These are phyloP conservation scores for Tetranychus urticae DNA, from an alignment of 1,140 invertebrate species.

Conservation along the genomic window DNA sequence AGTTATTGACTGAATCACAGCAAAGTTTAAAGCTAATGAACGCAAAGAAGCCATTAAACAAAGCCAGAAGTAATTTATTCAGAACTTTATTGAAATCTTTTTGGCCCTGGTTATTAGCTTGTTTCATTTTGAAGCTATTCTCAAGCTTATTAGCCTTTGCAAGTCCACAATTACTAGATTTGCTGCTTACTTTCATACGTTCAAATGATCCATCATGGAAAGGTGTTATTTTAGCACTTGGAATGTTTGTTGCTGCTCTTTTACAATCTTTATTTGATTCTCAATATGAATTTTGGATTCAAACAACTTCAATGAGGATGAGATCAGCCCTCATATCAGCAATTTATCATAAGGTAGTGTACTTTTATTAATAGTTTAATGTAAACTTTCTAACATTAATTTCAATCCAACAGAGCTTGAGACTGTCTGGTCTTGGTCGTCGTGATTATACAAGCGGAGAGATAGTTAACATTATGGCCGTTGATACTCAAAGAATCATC, in stretches of 20 bases:
- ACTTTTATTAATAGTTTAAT: background rate
- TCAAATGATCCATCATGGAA: conserved; percentile 5
- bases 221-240: conserved; percentile 1
- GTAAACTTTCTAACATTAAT: background rate
- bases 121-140: conserved; percentile 43
- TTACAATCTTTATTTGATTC: conserved; percentile 37
- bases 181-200: conserved; percentile 13
- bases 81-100: conserved; percentile 36
- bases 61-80: conserved; percentile 14
- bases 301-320: conserved; percentile 66
- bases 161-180: conserved; percentile 37
- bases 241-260: conserved; percentile 11
- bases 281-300: conserved; percentile 75
- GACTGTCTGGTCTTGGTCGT: conserved; percentile 12
- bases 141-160: conserved; percentile 65
- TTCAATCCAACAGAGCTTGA: background rate
- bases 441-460: conserved; percentile 29
- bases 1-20: too few species aligned
- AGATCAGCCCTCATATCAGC: conserved; percentile 72
- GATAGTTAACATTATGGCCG: conserved; percentile 32
- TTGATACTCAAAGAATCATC: conserved; percentile 20
- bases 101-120: conserved; percentile 41
- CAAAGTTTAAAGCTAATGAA: background rate
- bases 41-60: background rate
- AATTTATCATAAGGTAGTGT: conserved; percentile 60